phyloP scores from a whole-genome alignment of 2,113 vertebrate species.

The Anoura caudifer region DNA sequence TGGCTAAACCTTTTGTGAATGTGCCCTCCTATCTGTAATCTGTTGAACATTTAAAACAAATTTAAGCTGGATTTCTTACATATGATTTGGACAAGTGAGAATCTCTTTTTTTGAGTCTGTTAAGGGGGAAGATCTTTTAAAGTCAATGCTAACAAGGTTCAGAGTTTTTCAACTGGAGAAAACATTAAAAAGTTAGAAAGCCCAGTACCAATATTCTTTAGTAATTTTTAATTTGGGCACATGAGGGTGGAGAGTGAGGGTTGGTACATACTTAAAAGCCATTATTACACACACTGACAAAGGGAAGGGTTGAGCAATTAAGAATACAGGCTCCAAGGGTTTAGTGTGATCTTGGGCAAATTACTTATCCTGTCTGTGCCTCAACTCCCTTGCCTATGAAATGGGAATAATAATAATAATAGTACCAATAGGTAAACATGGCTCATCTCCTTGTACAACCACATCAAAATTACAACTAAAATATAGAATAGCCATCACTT shows the following conservation, averaged over 20 bases:
- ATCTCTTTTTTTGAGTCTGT: neutral
- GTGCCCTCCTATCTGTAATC: neutral
- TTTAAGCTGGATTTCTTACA: neutral
- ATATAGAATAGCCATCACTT: no score
- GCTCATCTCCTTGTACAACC: no score
- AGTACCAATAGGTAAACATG: no score
- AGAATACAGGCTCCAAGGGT: neutral
- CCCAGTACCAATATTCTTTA: neutral
- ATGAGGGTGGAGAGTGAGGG: neutral
- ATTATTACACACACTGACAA: neutral
- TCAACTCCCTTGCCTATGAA: neutral
- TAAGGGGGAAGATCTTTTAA: neutral
- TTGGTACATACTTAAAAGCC: neutral
- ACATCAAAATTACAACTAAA: no score
- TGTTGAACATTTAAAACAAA: neutral
- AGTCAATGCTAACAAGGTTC: neutral
- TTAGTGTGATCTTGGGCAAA: neutral
- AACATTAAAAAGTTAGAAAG: neutral
- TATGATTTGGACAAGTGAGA: neutral
- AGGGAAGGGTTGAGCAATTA: neutral
- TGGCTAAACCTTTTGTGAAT: neutral
- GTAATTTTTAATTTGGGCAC: neutral
- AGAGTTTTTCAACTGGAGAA: neutral
- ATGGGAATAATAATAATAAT: neutral
- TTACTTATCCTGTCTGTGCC: neutral